These are phyloP conservation scores for Procambarus virginalis DNA, from an alignment of 1,140 invertebrate genomes.

Conservation along the genomic window DNA sequence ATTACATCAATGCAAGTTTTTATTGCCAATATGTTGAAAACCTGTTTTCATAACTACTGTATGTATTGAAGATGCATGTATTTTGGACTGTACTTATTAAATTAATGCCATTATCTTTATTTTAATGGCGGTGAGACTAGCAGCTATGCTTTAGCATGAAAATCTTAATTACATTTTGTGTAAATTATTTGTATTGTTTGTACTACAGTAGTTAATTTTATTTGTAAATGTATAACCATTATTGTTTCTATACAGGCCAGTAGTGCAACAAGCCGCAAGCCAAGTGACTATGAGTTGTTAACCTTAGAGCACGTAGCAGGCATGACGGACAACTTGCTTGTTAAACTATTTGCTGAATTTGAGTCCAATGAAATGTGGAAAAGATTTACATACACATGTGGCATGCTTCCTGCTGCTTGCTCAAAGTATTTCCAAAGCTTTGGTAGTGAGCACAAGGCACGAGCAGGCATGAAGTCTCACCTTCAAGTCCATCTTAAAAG, in stretches of 20 bases:
- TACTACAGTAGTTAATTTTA: not conserved
- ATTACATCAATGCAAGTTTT: too few species aligned
- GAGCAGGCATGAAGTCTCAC: conserved; percentile 51
- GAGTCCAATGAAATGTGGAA: conserved; percentile 58
- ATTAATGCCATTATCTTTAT: too few species aligned
- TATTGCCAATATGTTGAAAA: too few species aligned
- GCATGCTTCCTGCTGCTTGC: conserved; percentile 56
- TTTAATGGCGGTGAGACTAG: too few species aligned
- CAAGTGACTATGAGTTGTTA: conserved; percentile 48
- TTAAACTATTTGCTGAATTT: conserved; percentile 52
- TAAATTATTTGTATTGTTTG: not conserved
- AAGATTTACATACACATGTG: conserved; percentile 48
- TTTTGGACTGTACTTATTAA: too few species aligned
- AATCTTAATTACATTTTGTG: not conserved
- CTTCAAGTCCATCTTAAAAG: conserved; percentile 41
- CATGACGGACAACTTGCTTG: conserved; percentile 52
- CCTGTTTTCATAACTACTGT: too few species aligned
- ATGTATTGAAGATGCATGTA: too few species aligned
- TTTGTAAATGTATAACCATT: not conserved
- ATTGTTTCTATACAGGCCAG: conserved; percentile 25
- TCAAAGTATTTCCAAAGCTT: conserved; percentile 61
- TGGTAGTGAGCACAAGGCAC: conserved; percentile 57
- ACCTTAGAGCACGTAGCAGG: conserved; percentile 41
- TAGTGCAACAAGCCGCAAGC: conserved; percentile 23
- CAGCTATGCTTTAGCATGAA: too few species aligned